A percentile compares a stretch with the other conserved stretches of the same genome.
phyloP scores from a whole-genome alignment of 2,113 vertebrate species.

The Chloropsis hardwickii region DNA sequence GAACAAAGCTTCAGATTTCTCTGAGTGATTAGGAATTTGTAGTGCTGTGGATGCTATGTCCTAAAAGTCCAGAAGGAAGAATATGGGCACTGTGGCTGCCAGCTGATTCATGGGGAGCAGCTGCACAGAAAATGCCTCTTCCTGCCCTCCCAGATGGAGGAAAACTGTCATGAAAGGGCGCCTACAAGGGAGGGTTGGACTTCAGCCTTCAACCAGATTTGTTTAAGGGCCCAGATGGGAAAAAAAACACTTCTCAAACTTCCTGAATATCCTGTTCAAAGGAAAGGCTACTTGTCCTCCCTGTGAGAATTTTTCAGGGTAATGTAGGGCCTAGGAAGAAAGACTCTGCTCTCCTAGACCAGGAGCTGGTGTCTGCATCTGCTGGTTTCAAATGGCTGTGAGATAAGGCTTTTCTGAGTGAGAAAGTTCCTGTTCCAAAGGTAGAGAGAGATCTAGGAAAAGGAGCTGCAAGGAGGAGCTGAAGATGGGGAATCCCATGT shows the following conservation, averaged over 20 bases:
- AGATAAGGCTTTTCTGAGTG: not conserved
- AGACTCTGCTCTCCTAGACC: not conserved
- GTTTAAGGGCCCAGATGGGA: not conserved
- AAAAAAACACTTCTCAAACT: not conserved
- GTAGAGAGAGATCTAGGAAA: not conserved
- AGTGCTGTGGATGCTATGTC: not conserved
- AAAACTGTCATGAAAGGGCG: not conserved
- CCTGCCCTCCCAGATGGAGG: conserved; percentile 21
- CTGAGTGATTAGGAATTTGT: not conserved
- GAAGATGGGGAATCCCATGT: not conserved
- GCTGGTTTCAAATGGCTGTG: not conserved
- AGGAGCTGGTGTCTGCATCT: not conserved
- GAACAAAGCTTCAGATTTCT: not conserved
- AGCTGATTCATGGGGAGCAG: conserved; percentile 20
- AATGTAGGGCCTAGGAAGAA: not conserved
- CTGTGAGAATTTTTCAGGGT: not conserved
- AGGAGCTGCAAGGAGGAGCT: not conserved
- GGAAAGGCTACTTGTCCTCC: not conserved
- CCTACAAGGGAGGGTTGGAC: not conserved
- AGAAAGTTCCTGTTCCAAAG: not conserved
- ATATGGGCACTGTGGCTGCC: not conserved
- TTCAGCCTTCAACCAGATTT: conserved; percentile 14
- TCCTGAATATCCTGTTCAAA: not conserved
- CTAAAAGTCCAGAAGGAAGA: not conserved
- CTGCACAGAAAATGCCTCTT: conserved; percentile 5